phyloP scores from a whole-genome alignment of 2,888 invertebrate genomes.

The Marasmarcha lunaedactyla region DNA sequence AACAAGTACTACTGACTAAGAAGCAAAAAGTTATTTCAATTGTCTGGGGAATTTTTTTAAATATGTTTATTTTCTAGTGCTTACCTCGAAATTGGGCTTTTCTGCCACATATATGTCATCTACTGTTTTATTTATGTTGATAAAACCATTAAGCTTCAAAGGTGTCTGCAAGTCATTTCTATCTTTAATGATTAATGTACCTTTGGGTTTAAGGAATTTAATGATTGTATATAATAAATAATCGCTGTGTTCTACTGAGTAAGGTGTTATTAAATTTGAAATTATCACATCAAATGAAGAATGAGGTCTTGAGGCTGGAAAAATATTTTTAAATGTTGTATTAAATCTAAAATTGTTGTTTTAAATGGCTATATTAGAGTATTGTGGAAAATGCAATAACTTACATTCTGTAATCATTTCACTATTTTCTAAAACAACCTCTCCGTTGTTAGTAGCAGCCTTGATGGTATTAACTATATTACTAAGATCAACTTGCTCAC shows the following conservation, averaged over 20 bases:
- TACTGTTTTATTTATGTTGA: constrained; percentile 39
- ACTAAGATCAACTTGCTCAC: constrained; percentile 54
- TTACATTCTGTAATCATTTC: constrained; percentile 72
- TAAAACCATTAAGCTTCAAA: constrained; percentile 76
- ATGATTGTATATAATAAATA: constrained; percentile 66
- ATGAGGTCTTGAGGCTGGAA: constrained; percentile 65
- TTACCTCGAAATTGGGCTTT: constrained; percentile 79
- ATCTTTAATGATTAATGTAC: constrained; percentile 67
- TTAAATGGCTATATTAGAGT: not conserved
- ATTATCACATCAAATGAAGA: constrained; percentile 74
- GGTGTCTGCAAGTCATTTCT: constrained; percentile 47
- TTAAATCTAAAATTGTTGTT: not conserved
- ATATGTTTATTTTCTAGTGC: no score
- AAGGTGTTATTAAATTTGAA: constrained; percentile 57
- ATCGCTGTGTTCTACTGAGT: constrained; percentile 46
- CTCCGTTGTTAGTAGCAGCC: constrained; percentile 46
- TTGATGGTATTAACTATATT: constrained; percentile 64
- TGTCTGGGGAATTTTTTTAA: no score
- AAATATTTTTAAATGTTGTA: not conserved
- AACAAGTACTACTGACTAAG: no score
- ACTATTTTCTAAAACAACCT: constrained; percentile 71
- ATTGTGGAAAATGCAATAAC: constrained; percentile 19
- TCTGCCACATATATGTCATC: constrained; percentile 52
- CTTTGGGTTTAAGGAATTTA: constrained; percentile 74
- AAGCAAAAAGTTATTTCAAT: no score